Evolutionary conservation across 2,113 vertebrate genomes (phyloP).

Genomic region (Indicator maculatus): DNA sequence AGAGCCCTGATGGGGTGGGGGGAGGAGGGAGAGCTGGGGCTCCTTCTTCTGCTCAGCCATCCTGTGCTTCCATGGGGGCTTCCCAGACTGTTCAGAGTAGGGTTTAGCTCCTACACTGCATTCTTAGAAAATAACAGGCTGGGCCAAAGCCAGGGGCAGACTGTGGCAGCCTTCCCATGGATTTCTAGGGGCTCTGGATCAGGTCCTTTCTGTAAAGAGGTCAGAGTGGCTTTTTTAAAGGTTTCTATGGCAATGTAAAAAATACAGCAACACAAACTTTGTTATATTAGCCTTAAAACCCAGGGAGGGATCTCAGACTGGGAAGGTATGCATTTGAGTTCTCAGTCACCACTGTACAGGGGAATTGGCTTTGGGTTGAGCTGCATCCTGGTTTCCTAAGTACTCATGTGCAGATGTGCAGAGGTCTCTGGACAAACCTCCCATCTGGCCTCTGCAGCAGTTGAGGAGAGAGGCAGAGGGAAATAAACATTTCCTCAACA

Average conservation of each 20-base stretch:
- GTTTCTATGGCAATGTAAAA: neutral
- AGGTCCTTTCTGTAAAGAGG: neutral
- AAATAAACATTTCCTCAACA: neutral
- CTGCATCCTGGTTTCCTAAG: neutral
- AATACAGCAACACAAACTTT: neutral
- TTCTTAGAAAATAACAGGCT: neutral
- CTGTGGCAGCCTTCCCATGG: fast-evolving
- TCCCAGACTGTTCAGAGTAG: neutral
- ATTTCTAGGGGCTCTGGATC: neutral
- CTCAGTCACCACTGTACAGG: neutral
- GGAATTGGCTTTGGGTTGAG: neutral
- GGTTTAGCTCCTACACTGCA: fast-evolving
- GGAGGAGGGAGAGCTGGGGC: no score
- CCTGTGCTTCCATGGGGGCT: fast-evolving
- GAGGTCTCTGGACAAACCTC: neutral
- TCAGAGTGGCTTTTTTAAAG: neutral
- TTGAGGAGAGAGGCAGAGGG: no score
- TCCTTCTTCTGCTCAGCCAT: neutral
- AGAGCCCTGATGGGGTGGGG: neutral
- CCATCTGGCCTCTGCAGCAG: neutral
- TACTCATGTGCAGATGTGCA: fast-evolving
- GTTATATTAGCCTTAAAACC: neutral
- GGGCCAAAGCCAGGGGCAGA: neutral
- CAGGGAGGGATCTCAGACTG: neutral
- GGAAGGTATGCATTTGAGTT: neutral